phyloP scores from a whole-genome alignment of 1,140 invertebrate genomes.

The Zaprionus nigranus region DNA sequence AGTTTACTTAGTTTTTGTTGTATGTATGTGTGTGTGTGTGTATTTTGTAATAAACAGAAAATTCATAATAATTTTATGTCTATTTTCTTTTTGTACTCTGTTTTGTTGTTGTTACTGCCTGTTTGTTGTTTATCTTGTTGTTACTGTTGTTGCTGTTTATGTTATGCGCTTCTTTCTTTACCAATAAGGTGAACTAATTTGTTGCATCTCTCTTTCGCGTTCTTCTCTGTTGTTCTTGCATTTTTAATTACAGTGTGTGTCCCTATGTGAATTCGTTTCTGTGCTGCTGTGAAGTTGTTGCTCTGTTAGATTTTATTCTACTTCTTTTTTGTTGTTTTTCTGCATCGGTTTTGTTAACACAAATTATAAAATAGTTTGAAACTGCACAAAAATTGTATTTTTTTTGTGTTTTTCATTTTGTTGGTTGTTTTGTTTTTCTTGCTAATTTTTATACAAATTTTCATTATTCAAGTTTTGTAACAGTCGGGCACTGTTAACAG shows the following conservation, averaged over 20 bases:
- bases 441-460: slow-evolving; percentile 24
- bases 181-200: slow-evolving; percentile 67
- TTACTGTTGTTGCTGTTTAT: slow-evolving; percentile 29
- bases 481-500: slow-evolving; percentile 8
- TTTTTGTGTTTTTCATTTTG: slow-evolving; percentile 18
- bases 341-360: not conserved
- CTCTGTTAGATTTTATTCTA: slow-evolving; percentile 17
- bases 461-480: slow-evolving; percentile 8
- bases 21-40: slow-evolving; percentile 35
- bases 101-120: slow-evolving; percentile 57
- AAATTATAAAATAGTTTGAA: slow-evolving; percentile 44
- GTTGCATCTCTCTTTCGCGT: not conserved
- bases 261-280: slow-evolving; percentile 43
- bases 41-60: slow-evolving; percentile 59
- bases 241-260: slow-evolving; percentile 69
- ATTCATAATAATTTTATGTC: slow-evolving; percentile 72
- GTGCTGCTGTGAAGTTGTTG: slow-evolving; percentile 16
- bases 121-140: slow-evolving; percentile 47
- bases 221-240: slow-evolving; percentile 31
- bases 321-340: slow-evolving; percentile 25
- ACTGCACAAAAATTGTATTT: slow-evolving; percentile 55
- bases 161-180: slow-evolving; percentile 55
- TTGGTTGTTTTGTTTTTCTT: slow-evolving; percentile 19
- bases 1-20: slow-evolving; percentile 23
- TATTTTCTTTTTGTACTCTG: slow-evolving; percentile 72